phyloP scores from a whole-genome alignment of 2,113 vertebrate genomes.

The Apodemus speciosus region DNA sequence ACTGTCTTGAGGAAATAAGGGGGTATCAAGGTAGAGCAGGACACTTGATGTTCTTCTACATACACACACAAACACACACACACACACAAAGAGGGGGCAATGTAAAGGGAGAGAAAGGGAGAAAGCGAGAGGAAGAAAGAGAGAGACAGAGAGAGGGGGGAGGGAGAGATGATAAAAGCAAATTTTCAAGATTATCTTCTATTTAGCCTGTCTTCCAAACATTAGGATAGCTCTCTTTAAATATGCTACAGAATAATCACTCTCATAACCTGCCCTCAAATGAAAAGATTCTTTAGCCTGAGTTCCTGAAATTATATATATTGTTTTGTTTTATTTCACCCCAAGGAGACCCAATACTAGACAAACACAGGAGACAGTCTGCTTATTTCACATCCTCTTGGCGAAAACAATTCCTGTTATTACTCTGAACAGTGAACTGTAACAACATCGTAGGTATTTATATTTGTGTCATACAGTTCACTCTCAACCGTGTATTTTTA shows the following conservation, averaged over 20 bases:
- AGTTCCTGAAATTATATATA: slow-evolving; percentile 13
- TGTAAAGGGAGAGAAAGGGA: too few relatives aligned
- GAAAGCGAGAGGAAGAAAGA: too few relatives aligned
- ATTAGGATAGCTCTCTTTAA: neutral
- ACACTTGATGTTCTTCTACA: neutral
- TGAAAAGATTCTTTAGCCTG: neutral
- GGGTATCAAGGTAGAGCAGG: too few relatives aligned
- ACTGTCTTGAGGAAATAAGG: neutral
- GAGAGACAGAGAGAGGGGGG: neutral
- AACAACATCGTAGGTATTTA: neutral
- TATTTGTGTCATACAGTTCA: neutral
- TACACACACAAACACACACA: neutral
- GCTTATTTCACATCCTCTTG: slow-evolving; percentile 33
- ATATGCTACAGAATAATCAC: neutral
- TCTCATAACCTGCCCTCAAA: neutral
- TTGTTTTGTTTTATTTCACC: slow-evolving; percentile 39
- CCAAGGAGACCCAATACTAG: neutral
- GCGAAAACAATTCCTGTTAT: slow-evolving; percentile 7
- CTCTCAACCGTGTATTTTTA: neutral
- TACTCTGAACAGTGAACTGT: neutral
- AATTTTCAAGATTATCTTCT: neutral
- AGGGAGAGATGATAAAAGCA: neutral
- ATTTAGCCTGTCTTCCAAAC: neutral
- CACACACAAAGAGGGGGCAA: neutral
- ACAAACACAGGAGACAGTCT: neutral